phyloP scores from a whole-genome alignment of 2,797 vertebrate species.

The Sebastes nivosus region DNA sequence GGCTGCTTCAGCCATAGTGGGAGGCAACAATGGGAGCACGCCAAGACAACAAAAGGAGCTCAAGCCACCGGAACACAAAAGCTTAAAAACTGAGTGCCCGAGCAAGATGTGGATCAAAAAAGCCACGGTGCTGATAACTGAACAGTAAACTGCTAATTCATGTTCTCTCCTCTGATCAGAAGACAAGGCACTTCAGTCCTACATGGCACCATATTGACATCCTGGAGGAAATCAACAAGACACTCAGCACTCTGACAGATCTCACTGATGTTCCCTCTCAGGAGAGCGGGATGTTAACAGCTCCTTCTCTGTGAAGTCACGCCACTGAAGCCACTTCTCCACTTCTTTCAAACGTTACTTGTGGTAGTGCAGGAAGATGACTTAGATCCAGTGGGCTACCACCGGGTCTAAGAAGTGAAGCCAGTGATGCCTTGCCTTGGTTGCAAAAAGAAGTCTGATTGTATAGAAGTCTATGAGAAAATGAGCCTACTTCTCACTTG shows the following conservation, averaged over 20 bases:
- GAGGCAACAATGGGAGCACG: conserved; percentile 1
- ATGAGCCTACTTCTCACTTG: too few species aligned
- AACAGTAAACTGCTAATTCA: conserved; percentile 1
- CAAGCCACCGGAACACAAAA: conserved; percentile 17
- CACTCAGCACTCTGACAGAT: not conserved
- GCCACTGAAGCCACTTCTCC: not conserved
- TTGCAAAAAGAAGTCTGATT: too few species aligned
- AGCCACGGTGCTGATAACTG: conserved; percentile 4
- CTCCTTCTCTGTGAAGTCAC: conserved; percentile 2
- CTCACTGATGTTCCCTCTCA: not conserved
- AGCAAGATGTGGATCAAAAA: conserved; percentile 28
- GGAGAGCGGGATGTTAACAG: not conserved
- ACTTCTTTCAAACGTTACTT: not conserved
- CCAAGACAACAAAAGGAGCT: conserved; percentile 17
- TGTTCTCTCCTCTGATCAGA: conserved; percentile 10
- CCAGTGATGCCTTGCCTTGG: too few species aligned
- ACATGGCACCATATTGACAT: not conserved
- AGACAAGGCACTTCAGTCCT: not conserved
- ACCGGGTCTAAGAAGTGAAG: too few species aligned
- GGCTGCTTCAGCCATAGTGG: conserved; percentile 2
- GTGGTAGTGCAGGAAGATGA: not conserved
- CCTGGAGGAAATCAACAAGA: conserved; percentile 8
- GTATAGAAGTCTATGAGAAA: too few species aligned
- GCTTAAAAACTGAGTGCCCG: conserved; percentile 14
- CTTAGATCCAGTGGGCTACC: not conserved